Evolutionary conservation across 2,888 invertebrate genomes (phyloP), one percentile per base, ranked within the genome.

Genomic region (Mechanitis mazaeus): DNA sequence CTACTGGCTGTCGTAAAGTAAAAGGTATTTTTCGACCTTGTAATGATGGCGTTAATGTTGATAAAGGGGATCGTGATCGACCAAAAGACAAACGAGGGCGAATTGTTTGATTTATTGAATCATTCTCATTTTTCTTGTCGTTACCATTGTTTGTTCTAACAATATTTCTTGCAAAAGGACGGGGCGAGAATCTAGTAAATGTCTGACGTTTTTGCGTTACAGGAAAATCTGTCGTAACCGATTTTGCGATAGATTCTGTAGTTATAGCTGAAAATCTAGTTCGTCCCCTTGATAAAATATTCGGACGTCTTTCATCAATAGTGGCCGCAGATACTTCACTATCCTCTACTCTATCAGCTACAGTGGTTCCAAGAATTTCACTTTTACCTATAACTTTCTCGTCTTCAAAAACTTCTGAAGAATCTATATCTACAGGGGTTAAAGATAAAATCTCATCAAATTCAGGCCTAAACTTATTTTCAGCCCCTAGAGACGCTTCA

Each of bases 361-460:
- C 68, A 42, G 84, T 81, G 3, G 80, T 76, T 38, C 72, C 70
- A 58, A 81, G 79, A 58, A 78, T 76, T 35, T 63, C 59, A 61
- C 42, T 77, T 73, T 45, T 78, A 73, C 68, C 69, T 61, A 72
- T 77, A 69, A 75, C 61, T 56, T 74, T 71, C 38, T 70, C 69
- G 63, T 68, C 69, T 65, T 75, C 75, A 58, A 72, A 63, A 33
- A 72, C 77, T 67, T 80, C 77, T 65, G 75, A 78, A 9, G 72
- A 68, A 60, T 81, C 81, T 11, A 79, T 66, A 69, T 93, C 92
- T 33, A 88, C 79, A 1, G 92, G 90, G 2, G 91, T 92, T 55
- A 92, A 75, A 2, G 92, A 92, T 55, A 91, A 81, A 20, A 91
- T 72, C 75, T 92, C 92, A 64, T 91, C 89, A n/a, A 84, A 60